Percentiles rank a stretch among this genome's conserved stretches.
Evolutionary conservation across 2,888 invertebrate genomes (phyloP).

Genomic region (Xestia xanthographa): DNA sequence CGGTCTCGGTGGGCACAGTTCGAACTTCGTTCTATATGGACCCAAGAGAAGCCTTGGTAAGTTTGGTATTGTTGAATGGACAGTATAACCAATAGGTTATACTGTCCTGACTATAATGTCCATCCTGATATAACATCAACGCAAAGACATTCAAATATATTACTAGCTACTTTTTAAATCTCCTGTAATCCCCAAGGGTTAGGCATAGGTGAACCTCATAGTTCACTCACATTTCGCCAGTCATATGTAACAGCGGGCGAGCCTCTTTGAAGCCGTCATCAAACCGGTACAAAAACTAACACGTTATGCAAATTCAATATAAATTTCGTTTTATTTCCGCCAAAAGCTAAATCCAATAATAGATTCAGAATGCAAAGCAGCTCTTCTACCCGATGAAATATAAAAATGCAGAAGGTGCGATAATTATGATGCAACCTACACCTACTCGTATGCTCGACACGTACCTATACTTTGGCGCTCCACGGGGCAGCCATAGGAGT

Average conservation of each 20-base stretch:
- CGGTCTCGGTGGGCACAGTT: constrained; percentile 92
- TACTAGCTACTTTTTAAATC: no score
- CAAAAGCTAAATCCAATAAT: neutral
- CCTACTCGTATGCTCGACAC: no score
- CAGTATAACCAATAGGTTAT: no score
- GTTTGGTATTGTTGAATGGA: neutral
- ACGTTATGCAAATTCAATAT: neutral
- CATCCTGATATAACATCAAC: no score
- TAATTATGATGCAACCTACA: neutral
- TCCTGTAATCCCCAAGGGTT: neutral
- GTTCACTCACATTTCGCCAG: no score
- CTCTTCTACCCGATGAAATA: neutral
- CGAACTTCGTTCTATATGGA: constrained; percentile 93
- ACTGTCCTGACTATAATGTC: no score
- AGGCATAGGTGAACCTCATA: neutral
- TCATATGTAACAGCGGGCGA: no score
- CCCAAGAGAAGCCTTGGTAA: constrained; percentile 91
- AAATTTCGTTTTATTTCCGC: neutral
- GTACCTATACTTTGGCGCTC: no score
- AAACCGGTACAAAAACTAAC: neutral
- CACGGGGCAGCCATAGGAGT: no score
- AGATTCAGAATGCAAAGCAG: neutral
- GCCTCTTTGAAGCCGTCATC: no score
- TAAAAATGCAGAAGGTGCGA: neutral
- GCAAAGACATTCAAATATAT: no score